phyloP scores from a whole-genome alignment of 2,113 vertebrate species.

The Eublepharis macularius region DNA sequence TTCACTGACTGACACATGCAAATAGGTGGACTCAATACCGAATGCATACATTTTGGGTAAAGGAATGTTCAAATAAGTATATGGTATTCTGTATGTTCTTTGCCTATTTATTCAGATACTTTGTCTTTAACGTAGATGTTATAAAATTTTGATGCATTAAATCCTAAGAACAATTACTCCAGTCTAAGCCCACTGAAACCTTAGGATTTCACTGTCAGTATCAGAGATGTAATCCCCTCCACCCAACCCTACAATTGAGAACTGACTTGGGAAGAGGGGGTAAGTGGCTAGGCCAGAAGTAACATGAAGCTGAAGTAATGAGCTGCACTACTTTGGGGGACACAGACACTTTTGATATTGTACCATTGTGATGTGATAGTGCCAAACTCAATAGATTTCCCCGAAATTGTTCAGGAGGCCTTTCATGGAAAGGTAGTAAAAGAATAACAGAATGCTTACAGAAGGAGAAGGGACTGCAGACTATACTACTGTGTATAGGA shows the following conservation, averaged over 20 bases:
- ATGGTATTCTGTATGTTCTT: neutral
- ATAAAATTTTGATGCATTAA: neutral
- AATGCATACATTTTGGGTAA: neutral
- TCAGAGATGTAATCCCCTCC: neutral
- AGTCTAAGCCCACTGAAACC: too few relatives aligned
- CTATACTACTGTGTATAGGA: too few relatives aligned
- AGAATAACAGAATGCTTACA: too few relatives aligned
- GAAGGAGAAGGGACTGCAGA: too few relatives aligned
- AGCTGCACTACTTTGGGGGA: neutral
- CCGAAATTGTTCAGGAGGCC: too few relatives aligned
- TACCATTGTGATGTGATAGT: neutral
- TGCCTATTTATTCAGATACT: neutral
- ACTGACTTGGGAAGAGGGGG: too few relatives aligned
- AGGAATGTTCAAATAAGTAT: neutral
- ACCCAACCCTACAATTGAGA: too few relatives aligned
- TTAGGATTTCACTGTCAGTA: too few relatives aligned
- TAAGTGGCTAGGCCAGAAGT: neutral
- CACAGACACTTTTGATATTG: neutral
- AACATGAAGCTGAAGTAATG: neutral
- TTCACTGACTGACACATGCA: conserved; percentile 48
- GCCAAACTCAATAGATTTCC: neutral
- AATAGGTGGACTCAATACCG: neutral
- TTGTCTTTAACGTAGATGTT: neutral
- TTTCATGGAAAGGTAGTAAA: too few relatives aligned
- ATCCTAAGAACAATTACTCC: too few relatives aligned